Conservation (phyloP, 2,888 invertebrate genomes). For the Rhingia campestris region DNA sequence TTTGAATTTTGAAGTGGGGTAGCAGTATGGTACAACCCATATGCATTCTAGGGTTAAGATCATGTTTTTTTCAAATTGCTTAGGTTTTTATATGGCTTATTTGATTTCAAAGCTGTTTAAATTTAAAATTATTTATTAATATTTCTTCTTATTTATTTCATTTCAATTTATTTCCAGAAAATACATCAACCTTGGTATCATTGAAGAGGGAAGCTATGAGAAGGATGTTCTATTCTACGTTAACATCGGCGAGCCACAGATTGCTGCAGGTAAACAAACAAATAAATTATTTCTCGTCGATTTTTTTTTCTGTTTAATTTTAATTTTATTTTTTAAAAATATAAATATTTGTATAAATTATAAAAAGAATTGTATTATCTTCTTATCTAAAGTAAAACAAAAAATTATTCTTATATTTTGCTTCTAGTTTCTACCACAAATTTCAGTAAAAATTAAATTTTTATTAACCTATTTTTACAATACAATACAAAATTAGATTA, state of each 20-base stretch:
- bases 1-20: too few species aligned
- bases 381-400: conserved; percentile 68
- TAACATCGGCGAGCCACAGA: conserved; percentile 93
- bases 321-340: conserved; percentile 49
- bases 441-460: conserved; percentile 82
- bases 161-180: conserved; percentile 88
- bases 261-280: conserved; percentile 89
- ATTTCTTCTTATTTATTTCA: conserved; percentile 12
- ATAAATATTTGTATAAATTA: conserved; percentile 45
- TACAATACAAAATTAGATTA: conserved; percentile 55
- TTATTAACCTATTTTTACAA: conserved; percentile 78
- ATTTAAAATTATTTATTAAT: not conserved
- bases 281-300: not conserved
- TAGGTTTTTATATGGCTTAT: too few species aligned
- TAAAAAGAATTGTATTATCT: conserved; percentile 53
- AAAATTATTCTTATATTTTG: conserved; percentile 77
- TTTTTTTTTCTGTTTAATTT: not conserved
- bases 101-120: too few species aligned
- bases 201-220: conserved; percentile 99
- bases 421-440: conserved; percentile 81
- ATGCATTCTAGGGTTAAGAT: too few species aligned
- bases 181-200: conserved; percentile 91
- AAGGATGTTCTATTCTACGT: conserved; percentile 97
- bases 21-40: too few species aligned
- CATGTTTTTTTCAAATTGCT: too few species aligned